Evolutionary conservation across 2,113 vertebrate species (phyloP), one percentile per base, ranked within the genome.

Genomic region (Beaufortia kweichowensis): DNA sequence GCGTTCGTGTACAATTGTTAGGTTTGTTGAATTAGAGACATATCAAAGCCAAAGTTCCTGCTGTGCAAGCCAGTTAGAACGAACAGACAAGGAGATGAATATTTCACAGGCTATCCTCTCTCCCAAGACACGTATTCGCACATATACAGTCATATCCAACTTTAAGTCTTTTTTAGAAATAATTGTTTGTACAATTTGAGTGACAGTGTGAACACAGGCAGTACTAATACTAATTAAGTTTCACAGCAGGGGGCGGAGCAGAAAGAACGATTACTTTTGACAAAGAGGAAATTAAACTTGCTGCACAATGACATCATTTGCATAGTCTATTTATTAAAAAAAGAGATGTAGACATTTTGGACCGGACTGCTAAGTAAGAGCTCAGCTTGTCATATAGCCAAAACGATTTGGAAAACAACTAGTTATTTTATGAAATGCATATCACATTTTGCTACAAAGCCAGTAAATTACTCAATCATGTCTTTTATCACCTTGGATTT

Each of bases 61-160:
- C 75, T 77, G 75, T 67, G 75, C 75, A 41, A 62, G 61, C 73
- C 39, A 65, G 29, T 75, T 69, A 69, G 61, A 74, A 11, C 6
- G 31, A 64, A 48, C 29, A 43, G 31, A 66, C 31, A 57, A 19
- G 31, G 48, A 31, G 60, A 76, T 76, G 17, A 57, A 43, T 76
- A 39, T 76, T 76, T 75, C 46, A 75, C 43, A 53, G 61, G 26
- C 46, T 65, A 23, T 31, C 43, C 46, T 56, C 10, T 65, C 6
- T 56, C 17, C 9, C 23, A n/a, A 60, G n/a, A 43, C 72, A n/a
- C 35, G 6, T 53, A 43, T 21, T 28, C 41, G 33, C 59, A 75
- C 24, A 75, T 6, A 50, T 17, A 35, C 28, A 62, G 31, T 41
- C 53, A 41, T 21, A 55, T 23, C 55, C 31, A 41, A 31, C 53